Evolutionary conservation across 2,888 invertebrate genomes (phyloP), one percentile per base, ranked within the genome.

Genomic region (Mycalesis mineus): DNA sequence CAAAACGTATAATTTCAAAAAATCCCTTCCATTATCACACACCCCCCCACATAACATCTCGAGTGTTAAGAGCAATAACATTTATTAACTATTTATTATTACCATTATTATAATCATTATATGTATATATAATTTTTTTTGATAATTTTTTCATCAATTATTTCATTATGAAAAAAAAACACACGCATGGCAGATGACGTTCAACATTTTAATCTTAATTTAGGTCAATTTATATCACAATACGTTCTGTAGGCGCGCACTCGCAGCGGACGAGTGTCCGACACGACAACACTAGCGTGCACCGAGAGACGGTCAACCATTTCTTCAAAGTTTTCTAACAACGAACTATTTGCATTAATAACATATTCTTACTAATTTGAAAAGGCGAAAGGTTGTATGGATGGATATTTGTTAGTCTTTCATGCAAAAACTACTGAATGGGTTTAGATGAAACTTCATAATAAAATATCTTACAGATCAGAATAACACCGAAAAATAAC

Each of bases 181-280:
- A 79, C 84, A 82, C 83, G 80, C 79, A 76, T 77, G 81, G 83
- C 80, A 71, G 76, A 80, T 68, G 77, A 75, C 74, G 75, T 79
- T 73, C 69, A 80, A 84, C 81, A 84, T 80, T 85, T 86, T 78
- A 63, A 77, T 80, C 84, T 85, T 85, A 84, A 76, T 79, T 82
- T 80, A 82, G 77, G 75, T 80, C 78, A 77, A 77, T 77, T 73
- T 74, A 73, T 80, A 82, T 82, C 83, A 82, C 81, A 82, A 70
- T 76, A 72, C 67, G 73, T 75, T 70, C 58, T 58, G 41, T 39
- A 36, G 45, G 28, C 65, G 53, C 67, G 61, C 61, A 61, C 65
- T 65, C 66, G 66, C 63, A 59, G 48, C 50, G 61, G 64, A 63
- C 67, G 60, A 65, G 67, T 55, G 22, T 58, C 60, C 58, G 55